A percentile compares a stretch with the other conserved stretches of the same genome.
Conservation (phyloP, 2,113 vertebrate species). For the Takifugu flavidus region DNA sequence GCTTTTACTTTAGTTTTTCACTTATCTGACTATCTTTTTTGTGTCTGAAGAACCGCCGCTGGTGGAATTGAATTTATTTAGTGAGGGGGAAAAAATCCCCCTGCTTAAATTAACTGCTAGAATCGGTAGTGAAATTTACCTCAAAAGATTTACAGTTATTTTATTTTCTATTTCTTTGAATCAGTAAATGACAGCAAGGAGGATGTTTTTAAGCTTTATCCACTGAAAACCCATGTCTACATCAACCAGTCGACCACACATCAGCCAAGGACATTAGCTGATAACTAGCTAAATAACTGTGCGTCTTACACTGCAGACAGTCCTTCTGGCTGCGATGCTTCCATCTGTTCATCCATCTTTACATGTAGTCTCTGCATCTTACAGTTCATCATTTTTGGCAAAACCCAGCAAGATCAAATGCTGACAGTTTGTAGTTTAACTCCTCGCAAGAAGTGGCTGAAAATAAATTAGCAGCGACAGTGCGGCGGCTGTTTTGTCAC, state of each 20-base stretch:
- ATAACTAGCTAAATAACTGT: constrained; percentile 3
- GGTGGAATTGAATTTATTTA: too few species aligned
- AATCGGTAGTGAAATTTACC: not conserved
- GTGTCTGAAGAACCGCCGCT: too few species aligned
- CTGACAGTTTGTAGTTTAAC: not conserved
- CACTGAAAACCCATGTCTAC: not conserved
- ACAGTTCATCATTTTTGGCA: not conserved
- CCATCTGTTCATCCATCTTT: constrained; percentile 28
- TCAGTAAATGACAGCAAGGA: too few species aligned
- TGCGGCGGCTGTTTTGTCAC: not conserved
- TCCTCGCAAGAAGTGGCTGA: constrained; percentile 3
- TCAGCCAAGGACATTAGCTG: too few species aligned
- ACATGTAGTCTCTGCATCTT: constrained; percentile 5
- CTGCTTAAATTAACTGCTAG: not conserved
- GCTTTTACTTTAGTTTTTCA: constrained; percentile 16
- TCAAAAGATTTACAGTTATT: too few species aligned
- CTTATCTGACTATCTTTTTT: not conserved
- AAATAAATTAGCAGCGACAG: not conserved
- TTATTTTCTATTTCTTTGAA: not conserved
- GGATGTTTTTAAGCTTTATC: too few species aligned
- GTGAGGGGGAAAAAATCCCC: too few species aligned
- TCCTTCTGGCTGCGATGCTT: constrained; percentile 24
- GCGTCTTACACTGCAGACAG: constrained; percentile 23
- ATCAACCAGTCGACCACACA: not conserved
- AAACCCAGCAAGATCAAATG: not conserved